Base-by-base conservation (phyloP, 2,113 vertebrate genomes). In the Falco punctatus region DNA sequence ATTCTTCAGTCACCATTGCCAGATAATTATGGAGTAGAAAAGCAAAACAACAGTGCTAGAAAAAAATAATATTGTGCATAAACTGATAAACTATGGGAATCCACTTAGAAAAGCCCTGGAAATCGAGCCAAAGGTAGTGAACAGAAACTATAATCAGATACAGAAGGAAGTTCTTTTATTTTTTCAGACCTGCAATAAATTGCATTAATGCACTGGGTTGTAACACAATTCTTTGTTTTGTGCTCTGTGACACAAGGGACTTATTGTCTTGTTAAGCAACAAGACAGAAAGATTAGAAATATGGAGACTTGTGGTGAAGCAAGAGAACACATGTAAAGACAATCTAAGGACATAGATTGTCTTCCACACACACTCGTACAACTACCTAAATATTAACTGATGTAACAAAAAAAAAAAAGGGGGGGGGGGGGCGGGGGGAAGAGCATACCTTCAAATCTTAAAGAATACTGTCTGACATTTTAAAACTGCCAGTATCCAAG, bases 201-300 rank as follows among this genome's bases (percentile, higher is more conserved):
- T 81, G 71, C 38, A 91, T 73, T 92, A 81, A 91, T 33, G 57
- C 40, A 69, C 33, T 73, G 61, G n/a, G 38, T 73, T 90, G 38
- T 93, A 96, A 94, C 27, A 80, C 69, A 69, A 81, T 66, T 90
- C 90, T 96, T 94, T 94, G 89, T 95, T 92, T 95, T 90, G 64
- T 74, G 84, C 82, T 94, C 83, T 92, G 78, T 87, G 88, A 91
- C 90, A 89, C 94, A 92, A 96, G 86, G 88, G 93, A 97, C 73
- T 96, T 94, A 90, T 30, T 92, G 92, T 95, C 61, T 84, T 97
- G 86, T 91, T 90, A 96, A 96, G 94, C 51, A 95, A 88, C 78
- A 90, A 40, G 81, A 94, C 91, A 97, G 82, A 97, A 91, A 3
- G 2, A 86, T 81, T 90, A 92, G 85, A 96, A 97, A 97, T 89